These are phyloP conservation scores for Gyrodactylus bullatarudis DNA, from an alignment of 1,140 invertebrate species.

Conservation along the genomic window DNA sequence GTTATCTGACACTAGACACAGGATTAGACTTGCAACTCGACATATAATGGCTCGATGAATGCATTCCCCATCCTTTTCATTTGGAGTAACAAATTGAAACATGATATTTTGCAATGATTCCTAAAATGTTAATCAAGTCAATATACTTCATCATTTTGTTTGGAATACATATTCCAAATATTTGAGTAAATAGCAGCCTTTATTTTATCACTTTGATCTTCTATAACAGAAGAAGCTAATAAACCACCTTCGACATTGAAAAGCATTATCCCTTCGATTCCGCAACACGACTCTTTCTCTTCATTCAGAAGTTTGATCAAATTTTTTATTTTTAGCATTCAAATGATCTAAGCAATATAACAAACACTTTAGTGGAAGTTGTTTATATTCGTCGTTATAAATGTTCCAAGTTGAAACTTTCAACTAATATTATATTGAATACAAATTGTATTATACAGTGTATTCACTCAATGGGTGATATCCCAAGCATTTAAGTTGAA, in stretches of 20 bases:
- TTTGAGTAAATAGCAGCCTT: background rate
- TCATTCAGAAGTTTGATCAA: background rate
- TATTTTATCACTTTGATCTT: background rate
- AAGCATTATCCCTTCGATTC: background rate
- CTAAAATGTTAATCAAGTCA: background rate
- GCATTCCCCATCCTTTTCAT: background rate
- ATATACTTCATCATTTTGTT: background rate
- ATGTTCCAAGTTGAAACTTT: too few relatives aligned
- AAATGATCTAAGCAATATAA: too few relatives aligned
- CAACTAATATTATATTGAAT: too few relatives aligned
- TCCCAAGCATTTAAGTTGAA: too few relatives aligned
- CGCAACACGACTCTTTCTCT: background rate
- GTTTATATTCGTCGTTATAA: too few relatives aligned
- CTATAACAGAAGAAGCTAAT: background rate
- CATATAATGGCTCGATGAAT: background rate
- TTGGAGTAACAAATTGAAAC: background rate
- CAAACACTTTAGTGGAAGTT: too few relatives aligned
- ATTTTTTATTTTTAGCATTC: background rate
- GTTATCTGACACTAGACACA: background rate
- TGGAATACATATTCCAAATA: background rate
- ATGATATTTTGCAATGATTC: background rate
- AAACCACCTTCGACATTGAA: background rate
- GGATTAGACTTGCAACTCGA: background rate
- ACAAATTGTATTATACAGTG: too few relatives aligned
- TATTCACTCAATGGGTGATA: too few relatives aligned